phyloP scores from a whole-genome alignment of 2,888 invertebrate species.

The Iselma pallidipennis region DNA sequence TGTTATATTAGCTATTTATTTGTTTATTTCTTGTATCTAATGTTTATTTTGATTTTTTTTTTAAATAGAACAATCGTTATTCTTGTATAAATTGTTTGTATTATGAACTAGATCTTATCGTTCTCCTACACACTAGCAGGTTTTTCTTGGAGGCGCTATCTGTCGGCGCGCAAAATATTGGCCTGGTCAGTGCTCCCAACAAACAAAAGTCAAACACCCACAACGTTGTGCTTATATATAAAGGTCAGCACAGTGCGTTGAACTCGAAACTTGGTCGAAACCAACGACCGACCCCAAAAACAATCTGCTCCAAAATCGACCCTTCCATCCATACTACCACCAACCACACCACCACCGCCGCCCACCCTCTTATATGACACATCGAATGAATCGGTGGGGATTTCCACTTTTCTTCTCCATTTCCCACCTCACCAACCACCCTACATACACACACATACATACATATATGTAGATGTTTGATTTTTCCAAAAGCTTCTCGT shows the following conservation, averaged over 20 bases:
- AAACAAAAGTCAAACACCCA: constrained; percentile 25
- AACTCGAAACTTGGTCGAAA: constrained; percentile 25
- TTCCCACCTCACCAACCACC: too few relatives aligned
- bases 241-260: constrained; percentile 33
- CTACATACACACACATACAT: too few relatives aligned
- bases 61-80: not conserved
- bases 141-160: not conserved
- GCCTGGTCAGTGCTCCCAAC: constrained; percentile 35
- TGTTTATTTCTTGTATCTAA: too few relatives aligned
- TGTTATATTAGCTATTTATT: too few relatives aligned
- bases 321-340: not conserved
- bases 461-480: too few relatives aligned
- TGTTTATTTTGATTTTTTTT: too few relatives aligned
- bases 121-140: too few relatives aligned
- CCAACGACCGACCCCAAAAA: constrained; percentile 1
- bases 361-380: not conserved
- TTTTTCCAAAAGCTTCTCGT: too few relatives aligned
- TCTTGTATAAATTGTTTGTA: not conserved
- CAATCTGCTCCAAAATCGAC: not conserved
- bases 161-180: constrained; percentile 17
- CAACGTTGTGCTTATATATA: constrained; percentile 20
- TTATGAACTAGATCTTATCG: not conserved
- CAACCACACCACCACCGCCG: not conserved
- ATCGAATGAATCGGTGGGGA: not conserved
- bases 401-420: not conserved